phyloP scores from a whole-genome alignment of 1,140 invertebrate species.

The Drosophila azteca region DNA sequence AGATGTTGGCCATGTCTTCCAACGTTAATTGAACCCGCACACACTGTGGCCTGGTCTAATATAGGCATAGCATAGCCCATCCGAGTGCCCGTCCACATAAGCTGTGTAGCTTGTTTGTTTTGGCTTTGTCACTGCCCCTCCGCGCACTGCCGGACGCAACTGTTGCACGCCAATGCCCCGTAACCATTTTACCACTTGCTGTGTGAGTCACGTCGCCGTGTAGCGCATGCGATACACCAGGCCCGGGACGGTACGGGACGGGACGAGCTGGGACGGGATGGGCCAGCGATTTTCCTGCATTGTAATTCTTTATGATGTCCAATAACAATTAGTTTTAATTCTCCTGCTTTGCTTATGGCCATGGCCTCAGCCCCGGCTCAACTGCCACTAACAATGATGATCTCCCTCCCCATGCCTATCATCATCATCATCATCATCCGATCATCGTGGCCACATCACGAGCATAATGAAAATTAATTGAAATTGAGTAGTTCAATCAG shows the following conservation, averaged over 20 bases:
- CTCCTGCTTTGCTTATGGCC: constrained; percentile 46
- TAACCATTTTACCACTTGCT: constrained; percentile 15
- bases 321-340: constrained; percentile 77
- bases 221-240: too few relatives aligned
- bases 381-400: constrained; percentile 28
- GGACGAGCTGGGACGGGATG: too few relatives aligned
- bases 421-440: constrained; percentile 15
- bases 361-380: background rate
- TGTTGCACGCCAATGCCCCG: constrained; percentile 38
- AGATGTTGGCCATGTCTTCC: constrained; percentile 39
- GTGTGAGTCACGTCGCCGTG: constrained; percentile 29
- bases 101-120: constrained; percentile 63
- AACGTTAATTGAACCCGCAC: constrained; percentile 80
- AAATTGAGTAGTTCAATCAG: constrained; percentile 67
- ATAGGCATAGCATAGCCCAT: constrained; percentile 47
- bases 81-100: constrained; percentile 42
- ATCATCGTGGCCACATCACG: constrained; percentile 22
- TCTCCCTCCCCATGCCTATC: background rate
- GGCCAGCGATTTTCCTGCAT: constrained; percentile 44
- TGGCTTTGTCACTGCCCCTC: constrained; percentile 6
- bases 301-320: constrained; percentile 65
- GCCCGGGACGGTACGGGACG: too few relatives aligned
- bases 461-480: constrained; percentile 71
- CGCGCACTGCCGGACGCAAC: constrained; percentile 21
- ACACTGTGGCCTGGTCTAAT: constrained; percentile 22